phyloP scores from a whole-genome alignment of 2,888 invertebrate species.

The Cenopis cana region DNA sequence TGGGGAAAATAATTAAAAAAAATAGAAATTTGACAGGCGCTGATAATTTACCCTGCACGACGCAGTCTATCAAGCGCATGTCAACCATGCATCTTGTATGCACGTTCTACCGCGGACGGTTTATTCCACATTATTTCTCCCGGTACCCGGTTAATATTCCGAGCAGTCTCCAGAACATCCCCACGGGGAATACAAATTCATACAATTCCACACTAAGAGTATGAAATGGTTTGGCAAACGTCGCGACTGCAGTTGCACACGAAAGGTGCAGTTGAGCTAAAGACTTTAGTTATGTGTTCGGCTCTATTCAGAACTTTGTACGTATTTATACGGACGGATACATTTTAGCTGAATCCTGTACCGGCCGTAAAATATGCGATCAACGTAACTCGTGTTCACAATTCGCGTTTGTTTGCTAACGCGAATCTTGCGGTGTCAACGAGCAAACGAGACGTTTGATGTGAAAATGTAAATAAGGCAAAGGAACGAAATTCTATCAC shows the following conservation, averaged over 20 bases:
- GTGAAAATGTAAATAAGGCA: slow-evolving; percentile 9
- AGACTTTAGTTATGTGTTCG: slow-evolving; percentile 42
- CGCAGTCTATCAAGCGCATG: slow-evolving; percentile 55
- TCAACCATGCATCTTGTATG: slow-evolving; percentile 62
- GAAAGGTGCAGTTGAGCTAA: slow-evolving; percentile 43
- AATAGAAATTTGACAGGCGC: too few species aligned
- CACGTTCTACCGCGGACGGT: slow-evolving; percentile 74
- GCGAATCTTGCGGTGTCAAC: slow-evolving; percentile 19
- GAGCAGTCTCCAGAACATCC: slow-evolving; percentile 63
- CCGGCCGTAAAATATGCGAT: neutral
- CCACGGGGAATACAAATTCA: slow-evolving; percentile 76
- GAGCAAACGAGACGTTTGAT: slow-evolving; percentile 20
- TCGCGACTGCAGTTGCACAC: slow-evolving; percentile 50
- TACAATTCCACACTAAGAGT: slow-evolving; percentile 56
- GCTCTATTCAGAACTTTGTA: slow-evolving; percentile 38
- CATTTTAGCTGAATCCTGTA: slow-evolving; percentile 15
- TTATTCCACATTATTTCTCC: slow-evolving; percentile 78
- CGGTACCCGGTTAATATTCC: slow-evolving; percentile 74
- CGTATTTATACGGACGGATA: neutral
- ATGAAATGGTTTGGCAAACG: slow-evolving; percentile 71
- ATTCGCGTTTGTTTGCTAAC: neutral
- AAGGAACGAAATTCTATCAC: slow-evolving; percentile 14
- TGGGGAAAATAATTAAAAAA: too few species aligned
- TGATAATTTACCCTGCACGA: too few species aligned
- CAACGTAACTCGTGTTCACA: neutral